Conservation (phyloP, 2,113 vertebrate species). For the Cinclus mexicanus region DNA sequence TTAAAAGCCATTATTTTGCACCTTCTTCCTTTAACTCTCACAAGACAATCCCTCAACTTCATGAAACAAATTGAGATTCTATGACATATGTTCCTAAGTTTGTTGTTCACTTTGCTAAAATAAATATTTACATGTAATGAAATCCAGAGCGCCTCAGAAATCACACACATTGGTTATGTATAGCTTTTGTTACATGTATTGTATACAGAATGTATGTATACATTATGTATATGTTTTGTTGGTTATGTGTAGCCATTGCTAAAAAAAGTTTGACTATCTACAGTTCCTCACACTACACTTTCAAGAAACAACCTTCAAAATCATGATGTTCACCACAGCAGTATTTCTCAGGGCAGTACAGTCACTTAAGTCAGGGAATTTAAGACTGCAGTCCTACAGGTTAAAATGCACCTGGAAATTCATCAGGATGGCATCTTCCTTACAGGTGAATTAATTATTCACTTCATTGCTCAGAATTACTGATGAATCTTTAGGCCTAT, state of each 20-base stretch:
- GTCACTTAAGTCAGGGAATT: background rate
- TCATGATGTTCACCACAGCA: fast-evolving
- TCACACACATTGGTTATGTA: background rate
- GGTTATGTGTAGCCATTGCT: background rate
- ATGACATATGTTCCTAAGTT: background rate
- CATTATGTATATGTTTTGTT: background rate
- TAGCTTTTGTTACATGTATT: background rate
- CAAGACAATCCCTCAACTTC: background rate
- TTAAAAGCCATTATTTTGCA: background rate
- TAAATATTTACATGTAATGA: conserved; percentile 14
- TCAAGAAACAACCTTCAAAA: background rate
- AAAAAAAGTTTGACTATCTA: background rate
- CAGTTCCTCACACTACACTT: background rate
- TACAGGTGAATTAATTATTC: background rate
- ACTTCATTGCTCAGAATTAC: background rate
- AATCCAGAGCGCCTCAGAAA: background rate
- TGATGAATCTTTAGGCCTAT: background rate
- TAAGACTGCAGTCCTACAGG: background rate
- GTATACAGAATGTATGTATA: too few species aligned
- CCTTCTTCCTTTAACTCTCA: background rate
- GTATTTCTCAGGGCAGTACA: fast-evolving
- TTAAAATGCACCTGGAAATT: background rate
- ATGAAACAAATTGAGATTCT: background rate
- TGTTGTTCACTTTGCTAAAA: background rate
- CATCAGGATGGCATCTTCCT: background rate